Evolutionary conservation across 2,888 invertebrate genomes (phyloP).

Genomic region (Drosophila birchii): DNA sequence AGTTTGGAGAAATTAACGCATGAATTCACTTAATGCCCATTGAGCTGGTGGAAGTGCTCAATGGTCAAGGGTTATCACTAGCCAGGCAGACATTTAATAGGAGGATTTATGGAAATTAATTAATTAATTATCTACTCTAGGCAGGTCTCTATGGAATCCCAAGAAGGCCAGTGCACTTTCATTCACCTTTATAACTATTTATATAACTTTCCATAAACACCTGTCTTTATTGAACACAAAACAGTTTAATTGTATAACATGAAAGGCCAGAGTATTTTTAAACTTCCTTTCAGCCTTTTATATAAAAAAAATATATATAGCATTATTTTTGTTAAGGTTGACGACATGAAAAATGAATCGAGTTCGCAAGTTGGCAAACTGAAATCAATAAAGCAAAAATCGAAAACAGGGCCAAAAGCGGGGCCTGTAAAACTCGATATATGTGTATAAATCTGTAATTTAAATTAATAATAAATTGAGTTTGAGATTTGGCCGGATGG

Average conservation of each 20-base stretch:
- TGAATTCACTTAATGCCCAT: constrained; percentile 55
- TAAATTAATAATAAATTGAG: constrained; percentile 35
- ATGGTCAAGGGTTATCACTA: constrained; percentile 8
- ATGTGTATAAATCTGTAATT: constrained; percentile 10
- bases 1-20: constrained; percentile 56
- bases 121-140: background rate
- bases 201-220: constrained; percentile 17
- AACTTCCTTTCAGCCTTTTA: constrained; percentile 1
- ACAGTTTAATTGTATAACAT: background rate
- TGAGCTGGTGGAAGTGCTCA: background rate
- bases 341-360: constrained; percentile 18
- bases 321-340: background rate
- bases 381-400: constrained; percentile 9
- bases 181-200: constrained; percentile 3
- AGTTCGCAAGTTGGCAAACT: background rate
- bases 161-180: background rate
- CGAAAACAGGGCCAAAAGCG: constrained; percentile 16
- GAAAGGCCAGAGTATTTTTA: constrained; percentile 12
- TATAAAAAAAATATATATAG: background rate
- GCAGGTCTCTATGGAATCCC: background rate
- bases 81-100: background rate
- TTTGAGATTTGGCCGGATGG: constrained; percentile 21
- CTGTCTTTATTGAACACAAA: background rate
- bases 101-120: background rate
- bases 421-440: constrained; percentile 6